Conservation (phyloP, 2,797 vertebrate species). For the Eidolon dupreanum region DNA sequence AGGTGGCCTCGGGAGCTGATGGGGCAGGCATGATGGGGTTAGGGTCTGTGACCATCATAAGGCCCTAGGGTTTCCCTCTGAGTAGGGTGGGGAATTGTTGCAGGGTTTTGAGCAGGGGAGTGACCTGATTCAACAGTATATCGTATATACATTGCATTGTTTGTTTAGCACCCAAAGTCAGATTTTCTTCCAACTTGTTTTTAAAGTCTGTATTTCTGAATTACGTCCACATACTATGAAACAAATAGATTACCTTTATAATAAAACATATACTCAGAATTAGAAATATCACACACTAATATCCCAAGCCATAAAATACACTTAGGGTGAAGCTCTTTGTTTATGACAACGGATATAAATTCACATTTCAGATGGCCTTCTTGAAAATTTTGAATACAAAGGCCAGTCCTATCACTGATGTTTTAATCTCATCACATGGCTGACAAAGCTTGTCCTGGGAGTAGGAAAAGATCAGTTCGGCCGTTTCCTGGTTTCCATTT, state of each 20-base stretch:
- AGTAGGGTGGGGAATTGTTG: rapidly evolving
- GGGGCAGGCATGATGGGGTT: background rate
- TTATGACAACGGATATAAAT: background rate
- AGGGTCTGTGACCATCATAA: rapidly evolving
- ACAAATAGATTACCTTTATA: background rate
- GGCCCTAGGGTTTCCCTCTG: background rate
- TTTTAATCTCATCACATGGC: background rate
- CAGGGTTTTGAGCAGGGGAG: background rate
- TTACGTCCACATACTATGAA: background rate
- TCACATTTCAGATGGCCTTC: background rate
- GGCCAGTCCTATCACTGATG: background rate
- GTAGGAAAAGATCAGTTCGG: background rate
- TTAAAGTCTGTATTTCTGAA: background rate
- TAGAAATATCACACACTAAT: background rate
- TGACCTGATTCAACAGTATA: background rate
- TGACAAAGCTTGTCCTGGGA: background rate
- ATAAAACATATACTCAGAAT: background rate
- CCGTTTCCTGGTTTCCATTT: background rate
- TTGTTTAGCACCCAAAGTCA: no score
- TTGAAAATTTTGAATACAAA: background rate
- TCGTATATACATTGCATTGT: no score
- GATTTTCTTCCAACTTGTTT: background rate
- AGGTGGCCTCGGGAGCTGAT: background rate
- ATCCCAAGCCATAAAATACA: background rate
- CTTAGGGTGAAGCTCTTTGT: background rate